Percentiles rank a stretch among this genome's conserved stretches.
Evolutionary conservation across 2,797 vertebrate species (phyloP).

Genomic region (Platyrinchus mystaceus): DNA sequence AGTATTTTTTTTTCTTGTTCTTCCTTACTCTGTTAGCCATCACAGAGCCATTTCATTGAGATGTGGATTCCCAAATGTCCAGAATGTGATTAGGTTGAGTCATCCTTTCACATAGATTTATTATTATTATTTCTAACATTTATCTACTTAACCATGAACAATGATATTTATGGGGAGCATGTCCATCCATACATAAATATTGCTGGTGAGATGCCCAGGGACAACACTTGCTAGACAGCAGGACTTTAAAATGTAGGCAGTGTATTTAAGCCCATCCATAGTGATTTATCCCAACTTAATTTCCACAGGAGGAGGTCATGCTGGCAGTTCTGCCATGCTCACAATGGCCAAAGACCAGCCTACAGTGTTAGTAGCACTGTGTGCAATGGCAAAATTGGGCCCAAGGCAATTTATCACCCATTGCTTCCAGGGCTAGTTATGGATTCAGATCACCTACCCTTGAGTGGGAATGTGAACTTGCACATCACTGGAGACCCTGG

Average conservation of each 20-base stretch:
- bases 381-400: fast-evolving
- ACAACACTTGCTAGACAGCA: neutral
- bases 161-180: neutral
- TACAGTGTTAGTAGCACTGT: neutral
- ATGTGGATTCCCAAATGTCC: neutral
- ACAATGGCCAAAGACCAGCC: neutral
- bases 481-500: neutral
- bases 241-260: neutral
- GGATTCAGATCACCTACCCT: neutral
- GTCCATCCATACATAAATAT: neutral
- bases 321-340: neutral
- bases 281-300: neutral
- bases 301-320: neutral
- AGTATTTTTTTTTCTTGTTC: neutral
- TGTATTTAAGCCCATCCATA: neutral
- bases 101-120: neutral
- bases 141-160: neutral
- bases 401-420: neutral
- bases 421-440: neutral
- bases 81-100: neutral
- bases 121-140: neutral
- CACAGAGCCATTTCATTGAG: neutral
- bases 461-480: neutral
- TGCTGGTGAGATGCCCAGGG: neutral
- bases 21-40: neutral